phyloP scores from a whole-genome alignment of 2,888 invertebrate genomes.

The Crioceris asparagi region DNA sequence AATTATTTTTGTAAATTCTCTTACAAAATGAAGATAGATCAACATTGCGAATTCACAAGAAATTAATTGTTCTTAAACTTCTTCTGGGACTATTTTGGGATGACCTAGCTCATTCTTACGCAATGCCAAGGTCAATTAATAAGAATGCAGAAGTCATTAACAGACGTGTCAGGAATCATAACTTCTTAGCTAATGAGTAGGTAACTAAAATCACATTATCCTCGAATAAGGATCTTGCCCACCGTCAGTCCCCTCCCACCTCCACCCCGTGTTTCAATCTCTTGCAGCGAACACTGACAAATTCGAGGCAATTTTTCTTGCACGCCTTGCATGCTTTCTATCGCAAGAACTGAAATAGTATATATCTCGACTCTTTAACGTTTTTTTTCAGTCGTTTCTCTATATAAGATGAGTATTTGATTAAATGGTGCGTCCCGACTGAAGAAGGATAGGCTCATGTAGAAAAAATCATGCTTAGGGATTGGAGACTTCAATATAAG shows the following conservation, averaged over 20 bases:
- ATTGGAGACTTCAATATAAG: too few species aligned
- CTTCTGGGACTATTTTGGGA: too few species aligned
- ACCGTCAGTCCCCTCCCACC: slow-evolving; percentile 25
- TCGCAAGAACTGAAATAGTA: slow-evolving; percentile 33
- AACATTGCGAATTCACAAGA: too few species aligned
- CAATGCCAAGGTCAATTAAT: too few species aligned
- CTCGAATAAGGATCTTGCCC: slow-evolving; percentile 22
- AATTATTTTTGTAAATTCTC: too few species aligned
- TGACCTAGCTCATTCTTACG: too few species aligned
- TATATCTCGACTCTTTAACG: slow-evolving; percentile 7
- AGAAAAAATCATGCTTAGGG: too few species aligned
- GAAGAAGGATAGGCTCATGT: too few species aligned
- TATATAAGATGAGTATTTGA: slow-evolving; percentile 31
- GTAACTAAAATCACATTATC: slow-evolving; percentile 37
- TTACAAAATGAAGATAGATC: too few species aligned
- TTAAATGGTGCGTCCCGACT: slow-evolving; percentile 29
- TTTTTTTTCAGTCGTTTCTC: slow-evolving; percentile 22
- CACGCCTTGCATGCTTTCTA: slow-evolving; percentile 35
- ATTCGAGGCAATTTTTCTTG: slow-evolving; percentile 46
- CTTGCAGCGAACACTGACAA: slow-evolving; percentile 41
- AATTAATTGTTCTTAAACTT: too few species aligned
- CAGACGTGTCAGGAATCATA: slow-evolving; percentile 14
- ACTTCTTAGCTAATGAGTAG: slow-evolving; percentile 31
- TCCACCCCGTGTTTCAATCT: slow-evolving; percentile 37
- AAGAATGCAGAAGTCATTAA: too few species aligned